Evolutionary conservation across 2,797 vertebrate genomes (phyloP), one percentile per base, ranked within the genome.

Genomic region (Columba guinea): DNA sequence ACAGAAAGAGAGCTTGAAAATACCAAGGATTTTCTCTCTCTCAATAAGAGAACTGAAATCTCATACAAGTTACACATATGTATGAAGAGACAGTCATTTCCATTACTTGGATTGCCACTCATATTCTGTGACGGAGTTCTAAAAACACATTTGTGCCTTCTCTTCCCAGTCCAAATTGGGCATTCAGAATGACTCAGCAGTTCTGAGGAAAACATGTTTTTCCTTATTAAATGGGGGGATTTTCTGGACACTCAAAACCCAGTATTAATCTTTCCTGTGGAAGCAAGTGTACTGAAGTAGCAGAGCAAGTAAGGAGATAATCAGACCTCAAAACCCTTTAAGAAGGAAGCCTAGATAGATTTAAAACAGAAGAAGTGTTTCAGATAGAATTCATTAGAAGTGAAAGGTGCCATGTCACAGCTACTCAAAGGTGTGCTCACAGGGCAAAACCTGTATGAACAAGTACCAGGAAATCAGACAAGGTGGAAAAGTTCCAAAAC

Each of bases 381-480:
- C 63, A 93, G 77, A 71, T 79, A 65, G 83, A 67, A 30, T 67
- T 82, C 2, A 12, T 77, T 77, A 94, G 84, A 92, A 94, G 82
- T 32, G 46, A 81, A 93, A 91, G 85, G 37, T 95, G 32, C 64
- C 49, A 4, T 94, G 85, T 96, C 93, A 92, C 51, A 79, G 49
- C 87, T 95, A 88, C 82, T 92, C 87, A 91, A 62, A 95, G 65
- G 76, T 20, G 7, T 76, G 39, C 83, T 95, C n/a, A 79, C 52
- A 77, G 69, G 27, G 83, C 67, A 91, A 79, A 85, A 95, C 94
- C 41, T 96, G 95, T 88, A 68, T 20, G 32, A 94, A 89, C 95
- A 96, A 95, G 91, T 82, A 95, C 83, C 77, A 88, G 95, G 93
- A 95, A 94, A 79, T 86, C 60, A 82, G 70, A 94, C 2, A 5